phyloP scores from a whole-genome alignment of 2,113 vertebrate genomes.

The Muscicapa adusta region DNA sequence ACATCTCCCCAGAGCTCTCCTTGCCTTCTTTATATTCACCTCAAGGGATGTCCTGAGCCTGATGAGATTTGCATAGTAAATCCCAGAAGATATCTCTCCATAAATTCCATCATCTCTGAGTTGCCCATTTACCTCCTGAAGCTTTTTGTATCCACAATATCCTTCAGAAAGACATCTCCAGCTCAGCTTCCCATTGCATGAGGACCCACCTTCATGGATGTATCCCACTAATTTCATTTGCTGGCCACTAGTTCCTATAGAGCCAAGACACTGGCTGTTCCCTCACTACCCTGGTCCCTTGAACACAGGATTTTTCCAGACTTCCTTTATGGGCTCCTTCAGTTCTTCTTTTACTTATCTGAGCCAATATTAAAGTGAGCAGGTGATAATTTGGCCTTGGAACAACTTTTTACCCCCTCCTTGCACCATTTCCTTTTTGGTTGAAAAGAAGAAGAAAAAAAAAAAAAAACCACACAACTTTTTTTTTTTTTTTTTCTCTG shows the following conservation, averaged over 20 bases:
- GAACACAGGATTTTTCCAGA: background rate
- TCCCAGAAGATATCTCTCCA: background rate
- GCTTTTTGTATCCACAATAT: background rate
- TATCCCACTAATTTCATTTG: background rate
- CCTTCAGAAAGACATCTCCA: background rate
- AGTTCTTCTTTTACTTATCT: background rate
- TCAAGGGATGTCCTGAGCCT: background rate
- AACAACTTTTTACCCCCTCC: background rate
- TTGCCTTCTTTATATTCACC: background rate
- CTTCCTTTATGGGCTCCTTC: background rate
- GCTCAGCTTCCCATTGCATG: background rate
- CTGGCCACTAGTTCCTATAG: background rate
- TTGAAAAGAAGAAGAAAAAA: background rate
- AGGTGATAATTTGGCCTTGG: background rate
- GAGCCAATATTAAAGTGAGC: background rate
- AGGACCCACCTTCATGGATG: background rate
- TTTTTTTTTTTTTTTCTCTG: background rate
- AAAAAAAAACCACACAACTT: too few relatives aligned
- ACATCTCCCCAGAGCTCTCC: background rate
- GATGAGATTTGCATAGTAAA: background rate
- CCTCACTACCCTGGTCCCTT: fast-evolving
- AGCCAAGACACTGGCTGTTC: background rate
- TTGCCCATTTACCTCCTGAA: background rate
- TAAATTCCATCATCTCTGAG: background rate
- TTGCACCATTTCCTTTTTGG: background rate